Percentiles rank a stretch among this genome's conserved stretches.
phyloP scores from a whole-genome alignment of 2,888 invertebrate genomes.

The Galeopsomyia nigrocyanea region DNA sequence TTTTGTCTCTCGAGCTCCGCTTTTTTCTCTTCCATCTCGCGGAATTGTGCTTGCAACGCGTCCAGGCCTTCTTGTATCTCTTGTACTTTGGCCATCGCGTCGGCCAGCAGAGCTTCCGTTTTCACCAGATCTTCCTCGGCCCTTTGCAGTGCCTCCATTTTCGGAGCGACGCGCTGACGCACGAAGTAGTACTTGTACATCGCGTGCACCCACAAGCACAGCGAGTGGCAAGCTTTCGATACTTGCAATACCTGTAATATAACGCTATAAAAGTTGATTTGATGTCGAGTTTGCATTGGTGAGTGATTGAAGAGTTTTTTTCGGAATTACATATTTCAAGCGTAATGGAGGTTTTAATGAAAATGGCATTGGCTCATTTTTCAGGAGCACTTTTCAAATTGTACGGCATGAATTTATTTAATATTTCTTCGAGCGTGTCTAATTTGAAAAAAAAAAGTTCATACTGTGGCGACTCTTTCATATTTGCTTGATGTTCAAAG shows the following conservation, averaged over 20 bases:
- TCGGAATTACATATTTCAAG: too few species aligned
- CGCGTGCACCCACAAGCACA: conserved; percentile 93
- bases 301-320: too few species aligned
- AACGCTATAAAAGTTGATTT: too few species aligned
- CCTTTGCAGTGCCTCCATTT: conserved; percentile 83
- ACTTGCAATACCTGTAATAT: conserved; percentile 66
- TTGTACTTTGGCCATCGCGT: conserved; percentile 84
- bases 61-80: conserved; percentile 84
- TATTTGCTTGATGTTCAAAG: too few species aligned
- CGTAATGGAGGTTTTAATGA: too few species aligned
- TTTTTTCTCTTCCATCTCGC: conserved; percentile 74
- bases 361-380: too few species aligned
- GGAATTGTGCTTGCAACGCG: conserved; percentile 73
- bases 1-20: conserved; percentile 81
- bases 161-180: conserved; percentile 86
- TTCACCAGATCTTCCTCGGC: conserved; percentile 79
- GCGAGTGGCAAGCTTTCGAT: conserved; percentile 84
- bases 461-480: too few species aligned
- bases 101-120: conserved; percentile 78
- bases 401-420: too few species aligned
- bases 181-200: conserved; percentile 95
- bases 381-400: too few species aligned
- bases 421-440: too few species aligned
- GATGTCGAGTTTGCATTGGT: too few species aligned
- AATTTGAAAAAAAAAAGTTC: too few species aligned